These are phyloP conservation scores for Merops nubicus DNA, from an alignment of 2,113 vertebrate genomes.

Conservation along the genomic window DNA sequence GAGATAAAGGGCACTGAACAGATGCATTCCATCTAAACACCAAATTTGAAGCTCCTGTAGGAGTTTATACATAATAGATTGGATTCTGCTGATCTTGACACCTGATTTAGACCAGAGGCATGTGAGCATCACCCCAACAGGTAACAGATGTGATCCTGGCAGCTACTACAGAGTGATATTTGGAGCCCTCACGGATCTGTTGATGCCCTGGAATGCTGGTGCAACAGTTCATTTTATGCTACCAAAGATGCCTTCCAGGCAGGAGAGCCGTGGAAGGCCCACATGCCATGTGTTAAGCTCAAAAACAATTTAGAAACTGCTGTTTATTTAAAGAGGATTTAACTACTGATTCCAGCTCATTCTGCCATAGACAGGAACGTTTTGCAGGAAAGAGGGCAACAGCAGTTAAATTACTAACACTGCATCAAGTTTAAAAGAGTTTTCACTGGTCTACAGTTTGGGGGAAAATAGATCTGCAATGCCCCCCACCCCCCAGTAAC, in stretches of 20 bases:
- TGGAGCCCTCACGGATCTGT: background rate
- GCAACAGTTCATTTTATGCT: background rate
- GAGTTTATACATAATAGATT: background rate
- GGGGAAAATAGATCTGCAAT: background rate
- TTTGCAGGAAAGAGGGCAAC: background rate
- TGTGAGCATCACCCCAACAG: background rate
- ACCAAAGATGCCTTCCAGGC: background rate
- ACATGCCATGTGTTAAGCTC: background rate
- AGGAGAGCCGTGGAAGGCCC: background rate
- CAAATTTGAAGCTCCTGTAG: background rate
- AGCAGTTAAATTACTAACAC: background rate
- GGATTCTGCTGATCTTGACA: background rate
- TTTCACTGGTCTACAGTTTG: background rate
- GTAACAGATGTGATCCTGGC: conserved; percentile 42
- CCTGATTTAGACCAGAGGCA: background rate
- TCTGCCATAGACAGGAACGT: background rate
- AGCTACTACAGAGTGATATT: background rate
- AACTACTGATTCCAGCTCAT: conserved; percentile 30
- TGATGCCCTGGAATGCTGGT: background rate
- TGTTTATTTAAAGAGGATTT: conserved; percentile 54
- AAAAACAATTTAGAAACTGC: conserved; percentile 45
- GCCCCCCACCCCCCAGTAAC: rapidly evolving
- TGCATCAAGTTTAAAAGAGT: background rate
- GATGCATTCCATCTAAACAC: background rate
- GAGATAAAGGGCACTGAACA: background rate